These are phyloP conservation scores for Metopia argyrocephala DNA, from an alignment of 2,888 invertebrate species.

Conservation along the genomic window DNA sequence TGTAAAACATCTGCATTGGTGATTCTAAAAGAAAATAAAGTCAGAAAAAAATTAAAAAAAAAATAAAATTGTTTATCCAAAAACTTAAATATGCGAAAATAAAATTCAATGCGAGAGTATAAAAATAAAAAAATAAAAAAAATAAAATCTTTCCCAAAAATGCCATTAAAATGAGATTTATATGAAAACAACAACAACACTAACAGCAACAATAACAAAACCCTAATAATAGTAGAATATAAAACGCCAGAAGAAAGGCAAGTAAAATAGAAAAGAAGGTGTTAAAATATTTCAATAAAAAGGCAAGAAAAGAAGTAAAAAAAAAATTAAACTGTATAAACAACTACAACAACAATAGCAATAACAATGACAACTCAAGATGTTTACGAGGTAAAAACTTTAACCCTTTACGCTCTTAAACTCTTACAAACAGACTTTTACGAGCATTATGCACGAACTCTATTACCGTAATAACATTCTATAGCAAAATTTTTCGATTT, in stretches of 20 bases:
- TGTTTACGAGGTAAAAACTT: constrained; percentile 2
- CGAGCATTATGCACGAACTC: neutral
- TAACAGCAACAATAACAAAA: neutral
- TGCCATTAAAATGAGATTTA: constrained; percentile 61
- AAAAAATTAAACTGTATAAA: constrained; percentile 23
- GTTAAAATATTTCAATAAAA: constrained; percentile 63
- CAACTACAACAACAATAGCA: neutral
- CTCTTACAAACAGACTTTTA: neutral
- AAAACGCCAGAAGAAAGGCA: constrained; percentile 46
- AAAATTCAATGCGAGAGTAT: neutral
- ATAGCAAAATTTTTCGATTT: no score
- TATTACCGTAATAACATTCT: neutral
- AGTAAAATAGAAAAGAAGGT: constrained; percentile 34
- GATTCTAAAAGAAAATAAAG: constrained; percentile 71
- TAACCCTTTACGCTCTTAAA: neutral
- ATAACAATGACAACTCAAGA: neutral
- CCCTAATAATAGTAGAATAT: neutral
- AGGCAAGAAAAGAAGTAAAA: no score
- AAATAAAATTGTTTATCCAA: constrained; percentile 30
- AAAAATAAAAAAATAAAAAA: neutral
- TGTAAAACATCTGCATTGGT: constrained; percentile 82
- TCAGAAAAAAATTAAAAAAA: constrained; percentile 1
- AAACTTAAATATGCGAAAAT: constrained; percentile 18
- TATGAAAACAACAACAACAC: constrained; percentile 22
- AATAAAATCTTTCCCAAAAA: constrained; percentile 20